A percentile compares a stretch with the other conserved stretches of the same genome.
These are phyloP conservation scores for Cabera pusaria DNA, from an alignment of 2,888 invertebrate species.

Conservation along the genomic window DNA sequence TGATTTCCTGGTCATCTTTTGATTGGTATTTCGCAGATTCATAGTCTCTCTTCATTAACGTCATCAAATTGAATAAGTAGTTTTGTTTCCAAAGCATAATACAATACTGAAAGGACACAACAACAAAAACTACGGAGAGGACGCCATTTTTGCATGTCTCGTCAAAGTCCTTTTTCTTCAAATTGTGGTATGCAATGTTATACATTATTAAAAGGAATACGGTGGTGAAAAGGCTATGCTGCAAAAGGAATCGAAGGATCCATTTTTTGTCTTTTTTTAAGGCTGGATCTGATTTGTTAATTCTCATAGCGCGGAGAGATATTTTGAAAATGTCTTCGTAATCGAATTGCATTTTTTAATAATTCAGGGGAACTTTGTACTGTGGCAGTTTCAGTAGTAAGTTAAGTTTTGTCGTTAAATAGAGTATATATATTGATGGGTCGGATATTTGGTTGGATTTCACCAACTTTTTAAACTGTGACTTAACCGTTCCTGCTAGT, in stretches of 20 bases:
- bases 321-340: slow-evolving; percentile 26
- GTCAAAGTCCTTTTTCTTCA: slow-evolving; percentile 29
- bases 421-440: no score
- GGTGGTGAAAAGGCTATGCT: slow-evolving; percentile 16
- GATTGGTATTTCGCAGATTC: slow-evolving; percentile 22
- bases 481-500: no score
- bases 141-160: slow-evolving; percentile 33
- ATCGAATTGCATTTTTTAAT: slow-evolving; percentile 34
- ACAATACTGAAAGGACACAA: slow-evolving; percentile 19
- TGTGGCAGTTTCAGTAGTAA: no score
- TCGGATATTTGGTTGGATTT: no score
- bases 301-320: slow-evolving; percentile 12
- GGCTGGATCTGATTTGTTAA: slow-evolving; percentile 30
- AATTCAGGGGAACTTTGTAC: no score
- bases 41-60: slow-evolving; percentile 44
- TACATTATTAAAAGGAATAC: slow-evolving; percentile 19
- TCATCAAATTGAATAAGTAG: slow-evolving; percentile 34
- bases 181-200: slow-evolving; percentile 28
- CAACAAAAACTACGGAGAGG: slow-evolving; percentile 18
- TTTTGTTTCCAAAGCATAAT: slow-evolving; percentile 38
- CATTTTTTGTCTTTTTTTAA: slow-evolving; percentile 31
- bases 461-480: no score
- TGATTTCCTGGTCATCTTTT: slow-evolving; percentile 33
- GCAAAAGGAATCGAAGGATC: slow-evolving; percentile 17
- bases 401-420: no score